Evolutionary conservation across 2,113 vertebrate genomes (phyloP).

Genomic region (Hippopotamus amphibius): DNA sequence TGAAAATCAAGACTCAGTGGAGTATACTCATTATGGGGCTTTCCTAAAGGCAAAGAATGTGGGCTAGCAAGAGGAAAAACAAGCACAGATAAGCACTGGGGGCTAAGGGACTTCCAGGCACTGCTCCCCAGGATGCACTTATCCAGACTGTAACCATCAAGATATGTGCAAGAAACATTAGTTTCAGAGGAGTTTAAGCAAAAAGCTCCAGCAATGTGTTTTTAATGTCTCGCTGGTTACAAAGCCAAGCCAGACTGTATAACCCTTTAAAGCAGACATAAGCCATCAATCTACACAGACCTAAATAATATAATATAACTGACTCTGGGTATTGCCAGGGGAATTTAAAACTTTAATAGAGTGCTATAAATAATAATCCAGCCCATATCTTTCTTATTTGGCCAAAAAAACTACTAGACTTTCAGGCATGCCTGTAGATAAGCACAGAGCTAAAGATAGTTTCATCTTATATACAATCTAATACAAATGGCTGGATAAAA

Average conservation of each 20-base stretch:
- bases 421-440: not conserved
- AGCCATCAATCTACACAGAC: not conserved
- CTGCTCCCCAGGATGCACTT: not conserved
- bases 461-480: not conserved
- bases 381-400: not conserved
- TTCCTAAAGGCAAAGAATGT: not conserved
- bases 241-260: not conserved
- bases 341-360: not conserved
- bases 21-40: not conserved
- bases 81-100: not conserved
- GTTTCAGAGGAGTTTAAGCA: not conserved
- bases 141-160: not conserved
- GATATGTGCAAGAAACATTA: not conserved
- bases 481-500: not conserved
- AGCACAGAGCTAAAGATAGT: not conserved
- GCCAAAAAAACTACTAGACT: not conserved
- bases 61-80: not conserved
- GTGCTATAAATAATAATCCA: not conserved
- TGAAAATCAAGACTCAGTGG: not conserved
- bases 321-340: not conserved
- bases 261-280: not conserved
- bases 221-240: not conserved
- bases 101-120: not conserved
- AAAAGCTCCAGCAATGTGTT: not conserved
- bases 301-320: not conserved